Evolutionary conservation across 2,888 invertebrate species (phyloP).

Genomic region (Amblyjoppa proteus): DNA sequence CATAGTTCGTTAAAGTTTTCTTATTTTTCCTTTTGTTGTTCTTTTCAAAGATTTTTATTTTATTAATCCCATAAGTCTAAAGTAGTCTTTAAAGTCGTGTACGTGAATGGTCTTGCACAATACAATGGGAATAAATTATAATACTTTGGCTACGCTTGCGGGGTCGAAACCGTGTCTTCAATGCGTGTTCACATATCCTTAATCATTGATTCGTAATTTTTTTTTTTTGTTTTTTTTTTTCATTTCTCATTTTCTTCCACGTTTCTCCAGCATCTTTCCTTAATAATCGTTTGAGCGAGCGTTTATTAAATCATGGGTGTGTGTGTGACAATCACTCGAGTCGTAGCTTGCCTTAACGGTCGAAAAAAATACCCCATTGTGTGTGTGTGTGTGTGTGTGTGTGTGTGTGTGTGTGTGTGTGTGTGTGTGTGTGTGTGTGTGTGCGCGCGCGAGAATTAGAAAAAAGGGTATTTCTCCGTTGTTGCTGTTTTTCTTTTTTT

Average conservation of each 20-base stretch:
- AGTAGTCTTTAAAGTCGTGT: constrained; percentile 83
- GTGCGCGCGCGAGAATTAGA: constrained; percentile 27
- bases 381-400: not conserved
- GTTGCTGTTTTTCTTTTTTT: constrained; percentile 18
- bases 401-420: not conserved
- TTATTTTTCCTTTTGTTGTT: constrained; percentile 63
- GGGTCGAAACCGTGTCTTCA: constrained; percentile 78
- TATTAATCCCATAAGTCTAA: constrained; percentile 84
- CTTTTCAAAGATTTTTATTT: constrained; percentile 82
- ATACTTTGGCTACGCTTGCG: constrained; percentile 85
- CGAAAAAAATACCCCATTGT: constrained; percentile 50
- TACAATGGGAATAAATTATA: constrained; percentile 85
- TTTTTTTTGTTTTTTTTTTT: constrained; percentile 17
- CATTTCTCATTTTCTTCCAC: constrained; percentile 40
- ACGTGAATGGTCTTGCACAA: constrained; percentile 83
- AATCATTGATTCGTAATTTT: constrained; percentile 55
- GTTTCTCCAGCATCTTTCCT: constrained; percentile 55
- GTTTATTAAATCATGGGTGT: constrained; percentile 43
- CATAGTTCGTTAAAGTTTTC: not conserved
- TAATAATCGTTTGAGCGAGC: constrained; percentile 68
- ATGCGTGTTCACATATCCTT: constrained; percentile 63
- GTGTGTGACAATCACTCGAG: constrained; percentile 43
- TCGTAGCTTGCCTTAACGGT: constrained; percentile 40
- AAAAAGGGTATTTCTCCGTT: constrained; percentile 53
- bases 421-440: not conserved